Conservation (phyloP, 2,113 vertebrate genomes). For the Scopus umbretta region DNA sequence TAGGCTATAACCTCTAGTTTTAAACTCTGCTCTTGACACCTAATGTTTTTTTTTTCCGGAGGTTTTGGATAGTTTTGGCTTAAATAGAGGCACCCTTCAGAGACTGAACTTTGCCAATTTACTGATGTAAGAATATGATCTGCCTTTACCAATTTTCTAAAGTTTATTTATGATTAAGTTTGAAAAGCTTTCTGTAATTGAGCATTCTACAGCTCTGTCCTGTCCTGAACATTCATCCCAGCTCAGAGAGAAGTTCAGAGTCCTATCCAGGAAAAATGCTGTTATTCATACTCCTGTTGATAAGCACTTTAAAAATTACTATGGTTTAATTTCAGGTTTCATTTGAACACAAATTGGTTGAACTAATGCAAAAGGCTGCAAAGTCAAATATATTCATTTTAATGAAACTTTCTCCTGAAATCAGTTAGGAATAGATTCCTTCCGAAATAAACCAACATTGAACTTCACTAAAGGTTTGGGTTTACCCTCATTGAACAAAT, state of each 20-base stretch:
- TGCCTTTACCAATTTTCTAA: neutral
- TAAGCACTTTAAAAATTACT: neutral
- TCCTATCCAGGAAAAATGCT: neutral
- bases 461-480: neutral
- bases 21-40: neutral
- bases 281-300: neutral
- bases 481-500: neutral
- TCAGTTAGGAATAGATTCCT: neutral
- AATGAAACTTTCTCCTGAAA: neutral
- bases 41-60: neutral
- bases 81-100: neutral
- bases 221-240: neutral
- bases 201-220: neutral
- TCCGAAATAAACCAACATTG: neutral
- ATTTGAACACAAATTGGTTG: neutral
- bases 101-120: neutral
- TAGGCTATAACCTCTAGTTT: neutral
- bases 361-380: neutral
- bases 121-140: neutral
- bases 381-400: neutral
- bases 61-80: neutral
- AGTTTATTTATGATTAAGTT: neutral
- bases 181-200: neutral
- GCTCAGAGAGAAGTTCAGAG: neutral
- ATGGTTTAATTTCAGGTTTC: neutral